Percentiles rank a stretch among this genome's conserved stretches.
Conservation (phyloP, 1,140 invertebrate species). For the Panagrolaimus sp. region DNA sequence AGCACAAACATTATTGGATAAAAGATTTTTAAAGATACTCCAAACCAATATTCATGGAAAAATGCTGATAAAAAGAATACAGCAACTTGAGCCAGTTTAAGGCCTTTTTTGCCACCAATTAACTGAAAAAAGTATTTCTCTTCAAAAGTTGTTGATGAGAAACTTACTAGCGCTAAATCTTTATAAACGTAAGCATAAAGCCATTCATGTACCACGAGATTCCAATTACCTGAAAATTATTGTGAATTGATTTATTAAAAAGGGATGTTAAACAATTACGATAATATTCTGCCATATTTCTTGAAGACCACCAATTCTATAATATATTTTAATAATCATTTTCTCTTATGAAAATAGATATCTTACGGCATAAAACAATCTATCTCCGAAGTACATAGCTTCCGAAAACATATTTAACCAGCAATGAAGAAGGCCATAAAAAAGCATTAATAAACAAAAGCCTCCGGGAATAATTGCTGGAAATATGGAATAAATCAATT, state of each 20-base stretch:
- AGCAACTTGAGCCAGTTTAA: conserved; percentile 59
- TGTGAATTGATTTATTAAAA: too few species aligned
- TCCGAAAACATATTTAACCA: conserved; percentile 53
- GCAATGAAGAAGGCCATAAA: conserved; percentile 53
- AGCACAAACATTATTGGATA: conserved; percentile 74
- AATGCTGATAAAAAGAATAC: conserved; percentile 67
- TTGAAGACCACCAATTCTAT: conserved; percentile 89
- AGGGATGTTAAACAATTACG: conserved; percentile 63
- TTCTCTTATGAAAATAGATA: background rate
- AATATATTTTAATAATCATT: conserved; percentile 29
- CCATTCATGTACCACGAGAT: conserved; percentile 70
- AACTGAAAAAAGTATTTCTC: conserved; percentile 48
- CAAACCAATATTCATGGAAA: conserved; percentile 78
- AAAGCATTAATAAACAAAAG: conserved; percentile 51
- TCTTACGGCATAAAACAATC: conserved; percentile 49
- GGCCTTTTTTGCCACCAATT: conserved; percentile 38
- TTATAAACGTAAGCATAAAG: conserved; percentile 83
- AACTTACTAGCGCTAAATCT: conserved; percentile 68
- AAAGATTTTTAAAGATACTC: conserved; percentile 73
- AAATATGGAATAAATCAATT: conserved; percentile 41
- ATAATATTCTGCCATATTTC: conserved; percentile 74
- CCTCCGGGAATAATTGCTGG: conserved; percentile 52
- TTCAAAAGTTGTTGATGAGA: too few species aligned
- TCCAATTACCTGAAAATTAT: background rate
- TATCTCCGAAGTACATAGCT: conserved; percentile 50